These are phyloP conservation scores for Alligator mississippiensis DNA, from an alignment of 2,113 vertebrate genomes.

Conservation along the genomic window DNA sequence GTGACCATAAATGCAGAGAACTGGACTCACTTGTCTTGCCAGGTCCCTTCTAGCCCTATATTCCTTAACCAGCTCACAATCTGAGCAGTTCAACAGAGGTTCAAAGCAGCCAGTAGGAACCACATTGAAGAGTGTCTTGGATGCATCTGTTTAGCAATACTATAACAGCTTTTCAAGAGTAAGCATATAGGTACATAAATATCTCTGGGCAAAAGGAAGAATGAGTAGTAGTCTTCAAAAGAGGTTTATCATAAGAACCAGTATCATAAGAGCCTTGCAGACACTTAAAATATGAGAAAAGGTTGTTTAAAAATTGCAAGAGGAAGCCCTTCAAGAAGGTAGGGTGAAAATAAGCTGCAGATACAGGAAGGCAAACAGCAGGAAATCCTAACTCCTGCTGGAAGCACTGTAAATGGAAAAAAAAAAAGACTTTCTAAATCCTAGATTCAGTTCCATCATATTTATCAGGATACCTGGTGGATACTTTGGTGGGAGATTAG, in stretches of 20 bases:
- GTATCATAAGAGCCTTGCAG: not conserved
- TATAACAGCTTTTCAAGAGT: not conserved
- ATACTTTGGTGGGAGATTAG: not conserved
- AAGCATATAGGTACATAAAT: not conserved
- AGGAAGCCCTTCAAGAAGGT: slow-evolving; percentile 4
- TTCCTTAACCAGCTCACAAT: not conserved
- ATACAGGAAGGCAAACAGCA: not conserved
- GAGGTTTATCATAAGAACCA: not conserved
- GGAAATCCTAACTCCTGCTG: not conserved
- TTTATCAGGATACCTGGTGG: not conserved
- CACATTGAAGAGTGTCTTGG: not conserved
- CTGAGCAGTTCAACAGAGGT: not conserved
- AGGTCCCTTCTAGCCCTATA: no score
- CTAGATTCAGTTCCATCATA: not conserved
- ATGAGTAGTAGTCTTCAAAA: slow-evolving; percentile 1
- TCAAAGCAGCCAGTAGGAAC: not conserved
- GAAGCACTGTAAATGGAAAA: not conserved
- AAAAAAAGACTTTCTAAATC: not conserved
- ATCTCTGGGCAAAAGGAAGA: slow-evolving; percentile 6
- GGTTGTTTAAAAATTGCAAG: slow-evolving; percentile 23
- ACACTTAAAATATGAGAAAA: slow-evolving; percentile 7
- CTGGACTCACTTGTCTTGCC: no score
- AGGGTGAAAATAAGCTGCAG: not conserved
- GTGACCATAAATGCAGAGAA: no score
- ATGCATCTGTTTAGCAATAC: slow-evolving; percentile 6